Percentiles rank a stretch among this genome's conserved stretches.
Conservation (phyloP, 2,888 invertebrate genomes). For the Cistogaster globosa region DNA sequence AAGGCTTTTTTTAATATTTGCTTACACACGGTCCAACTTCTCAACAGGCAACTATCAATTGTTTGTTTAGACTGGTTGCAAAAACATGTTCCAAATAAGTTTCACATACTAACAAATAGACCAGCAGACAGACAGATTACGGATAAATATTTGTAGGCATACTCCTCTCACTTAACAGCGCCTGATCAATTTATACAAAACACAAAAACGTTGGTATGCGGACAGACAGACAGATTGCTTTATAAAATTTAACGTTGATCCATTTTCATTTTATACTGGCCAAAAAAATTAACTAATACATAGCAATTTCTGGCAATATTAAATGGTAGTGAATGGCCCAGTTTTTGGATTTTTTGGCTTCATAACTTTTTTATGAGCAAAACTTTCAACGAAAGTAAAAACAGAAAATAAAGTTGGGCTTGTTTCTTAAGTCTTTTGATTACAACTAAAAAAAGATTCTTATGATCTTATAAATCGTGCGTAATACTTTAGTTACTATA, state of each 20-base stretch:
- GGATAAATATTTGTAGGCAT: constrained; percentile 8
- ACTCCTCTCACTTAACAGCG: constrained; percentile 22
- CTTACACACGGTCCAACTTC: neutral
- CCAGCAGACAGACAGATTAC: constrained; percentile 13
- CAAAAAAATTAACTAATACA: constrained; percentile 17
- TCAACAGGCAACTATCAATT: constrained; percentile 7
- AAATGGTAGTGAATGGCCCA: constrained; percentile 58
- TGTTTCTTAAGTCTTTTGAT: constrained; percentile 45
- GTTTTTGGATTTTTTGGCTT: constrained; percentile 48
- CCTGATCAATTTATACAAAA: constrained; percentile 13
- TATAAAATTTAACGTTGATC: constrained; percentile 55
- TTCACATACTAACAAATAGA: constrained; percentile 2
- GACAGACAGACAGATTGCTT: constrained; percentile 30
- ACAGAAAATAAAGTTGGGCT: neutral
- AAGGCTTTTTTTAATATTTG: constrained; percentile 31
- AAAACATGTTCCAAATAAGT: constrained; percentile 29
- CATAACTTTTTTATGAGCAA: constrained; percentile 27
- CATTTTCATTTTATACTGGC: constrained; percentile 49
- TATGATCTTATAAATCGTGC: neutral
- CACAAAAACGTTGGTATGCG: neutral
- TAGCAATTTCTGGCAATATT: constrained; percentile 38
- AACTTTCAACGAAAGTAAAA: neutral
- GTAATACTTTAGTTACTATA: too few species aligned
- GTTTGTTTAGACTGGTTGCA: constrained; percentile 1
- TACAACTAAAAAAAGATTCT: neutral